Evolutionary conservation across 2,113 vertebrate species (phyloP).

Genomic region (Pelmatolapia mariae): DNA sequence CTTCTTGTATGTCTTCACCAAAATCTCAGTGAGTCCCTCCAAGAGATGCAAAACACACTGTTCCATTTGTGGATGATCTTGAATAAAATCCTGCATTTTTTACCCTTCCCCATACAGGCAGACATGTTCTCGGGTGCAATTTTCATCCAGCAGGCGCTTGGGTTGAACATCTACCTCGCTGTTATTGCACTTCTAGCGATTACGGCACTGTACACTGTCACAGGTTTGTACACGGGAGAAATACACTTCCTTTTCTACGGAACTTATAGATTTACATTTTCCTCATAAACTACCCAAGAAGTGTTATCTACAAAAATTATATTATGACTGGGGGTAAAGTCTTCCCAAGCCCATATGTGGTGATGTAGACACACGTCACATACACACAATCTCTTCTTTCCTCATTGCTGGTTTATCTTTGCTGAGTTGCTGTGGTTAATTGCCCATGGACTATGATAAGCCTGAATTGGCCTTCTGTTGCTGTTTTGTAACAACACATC

Average conservation of each 20-base stretch:
- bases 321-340: background rate
- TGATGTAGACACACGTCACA: background rate
- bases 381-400: background rate
- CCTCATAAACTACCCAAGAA: background rate
- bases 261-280: background rate
- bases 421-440: slow-evolving; percentile 45
- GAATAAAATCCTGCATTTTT: background rate
- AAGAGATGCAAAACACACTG: background rate
- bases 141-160: slow-evolving; percentile 88
- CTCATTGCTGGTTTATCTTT: background rate
- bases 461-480: slow-evolving; percentile 12
- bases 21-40: slow-evolving; percentile 89
- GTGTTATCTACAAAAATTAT: slow-evolving; percentile 29
- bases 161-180: slow-evolving; percentile 87
- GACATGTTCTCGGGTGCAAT: slow-evolving; percentile 94
- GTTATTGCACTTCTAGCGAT: slow-evolving; percentile 82
- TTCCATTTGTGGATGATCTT: background rate
- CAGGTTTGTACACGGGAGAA: slow-evolving; percentile 71
- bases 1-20: slow-evolving; percentile 90
- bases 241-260: background rate
- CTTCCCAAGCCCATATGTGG: background rate
- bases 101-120: slow-evolving; percentile 68
- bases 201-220: slow-evolving; percentile 92
- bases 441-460: slow-evolving; percentile 41
- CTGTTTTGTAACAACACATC: background rate